Evolutionary conservation across 2,113 vertebrate species (phyloP).

Genomic region (Atrichornis clamosus): DNA sequence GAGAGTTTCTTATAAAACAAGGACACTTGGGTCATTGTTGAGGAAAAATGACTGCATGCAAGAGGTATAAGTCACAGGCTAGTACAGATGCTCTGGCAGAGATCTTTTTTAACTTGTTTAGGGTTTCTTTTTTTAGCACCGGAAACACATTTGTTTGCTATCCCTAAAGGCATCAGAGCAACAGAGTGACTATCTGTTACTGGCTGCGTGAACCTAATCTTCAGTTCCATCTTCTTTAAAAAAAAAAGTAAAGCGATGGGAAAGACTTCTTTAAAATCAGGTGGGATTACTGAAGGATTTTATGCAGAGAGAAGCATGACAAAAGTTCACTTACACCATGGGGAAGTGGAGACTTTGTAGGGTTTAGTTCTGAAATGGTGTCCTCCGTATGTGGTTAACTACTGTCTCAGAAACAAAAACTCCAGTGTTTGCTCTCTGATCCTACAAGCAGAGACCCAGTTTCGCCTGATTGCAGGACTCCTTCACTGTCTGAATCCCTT

Average conservation of each 20-base stretch:
- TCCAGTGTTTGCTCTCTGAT: neutral
- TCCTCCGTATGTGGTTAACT: neutral
- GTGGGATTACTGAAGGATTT: constrained; percentile 6
- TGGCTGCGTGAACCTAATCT: neutral
- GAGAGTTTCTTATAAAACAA: constrained; percentile 42
- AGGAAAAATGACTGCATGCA: constrained; percentile 9
- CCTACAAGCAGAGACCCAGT: neutral
- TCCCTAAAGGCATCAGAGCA: constrained; percentile 20
- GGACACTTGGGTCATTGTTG: constrained; percentile 71
- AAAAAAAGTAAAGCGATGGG: neutral
- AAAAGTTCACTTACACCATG: neutral
- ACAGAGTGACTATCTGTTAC: neutral
- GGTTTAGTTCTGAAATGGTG: neutral
- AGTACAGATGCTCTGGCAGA: constrained; percentile 6
- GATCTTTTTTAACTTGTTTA: neutral
- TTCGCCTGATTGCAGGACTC: neutral
- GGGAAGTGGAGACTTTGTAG: neutral
- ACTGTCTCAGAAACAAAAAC: neutral
- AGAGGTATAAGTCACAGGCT: neutral
- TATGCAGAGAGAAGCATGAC: neutral
- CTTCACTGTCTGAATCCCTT: neutral
- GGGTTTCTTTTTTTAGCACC: neutral
- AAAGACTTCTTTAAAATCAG: constrained; percentile 22
- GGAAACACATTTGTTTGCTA: neutral
- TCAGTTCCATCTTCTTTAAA: neutral